Evolutionary conservation across 2,797 vertebrate species (phyloP).

Genomic region (Tenualosa thibaudeaui): DNA sequence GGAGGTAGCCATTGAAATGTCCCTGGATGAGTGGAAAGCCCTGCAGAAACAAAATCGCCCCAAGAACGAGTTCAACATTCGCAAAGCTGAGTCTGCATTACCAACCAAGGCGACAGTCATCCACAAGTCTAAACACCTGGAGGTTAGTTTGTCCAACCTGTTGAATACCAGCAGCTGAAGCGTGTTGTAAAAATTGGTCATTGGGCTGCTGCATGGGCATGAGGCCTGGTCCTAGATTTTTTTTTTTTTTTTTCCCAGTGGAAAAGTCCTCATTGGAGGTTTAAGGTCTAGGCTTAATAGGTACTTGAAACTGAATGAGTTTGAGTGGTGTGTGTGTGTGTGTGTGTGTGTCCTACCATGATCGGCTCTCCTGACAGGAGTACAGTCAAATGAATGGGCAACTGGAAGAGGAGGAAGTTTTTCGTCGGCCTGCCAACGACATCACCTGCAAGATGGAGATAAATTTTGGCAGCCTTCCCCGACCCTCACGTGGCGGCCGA

Average conservation of each 20-base stretch:
- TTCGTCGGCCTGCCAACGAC: slow-evolving; percentile 91
- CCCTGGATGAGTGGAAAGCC: slow-evolving; percentile 93
- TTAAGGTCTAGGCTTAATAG: no score
- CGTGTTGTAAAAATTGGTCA: neutral
- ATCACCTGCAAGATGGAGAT: slow-evolving; percentile 96
- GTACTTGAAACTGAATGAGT: no score
- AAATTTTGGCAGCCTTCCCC: slow-evolving; percentile 92
- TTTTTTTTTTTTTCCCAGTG: no score
- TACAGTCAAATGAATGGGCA: slow-evolving; percentile 67
- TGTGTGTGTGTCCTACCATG: no score
- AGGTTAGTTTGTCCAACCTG: slow-evolving; percentile 71
- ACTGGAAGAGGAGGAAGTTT: slow-evolving; percentile 74
- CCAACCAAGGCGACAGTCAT: slow-evolving; percentile 94
- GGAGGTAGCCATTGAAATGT: slow-evolving; percentile 89
- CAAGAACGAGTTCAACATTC: slow-evolving; percentile 91
- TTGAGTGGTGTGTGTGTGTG: no score
- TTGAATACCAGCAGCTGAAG: neutral
- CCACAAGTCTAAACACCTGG: slow-evolving; percentile 84
- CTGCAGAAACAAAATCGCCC: slow-evolving; percentile 85
- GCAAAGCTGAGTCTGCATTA: slow-evolving; percentile 84
- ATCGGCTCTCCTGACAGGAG: slow-evolving; percentile 50
- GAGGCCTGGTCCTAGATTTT: no score
- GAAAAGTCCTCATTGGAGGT: no score
- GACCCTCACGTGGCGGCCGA: slow-evolving; percentile 85
- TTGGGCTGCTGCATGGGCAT: neutral